A percentile compares a stretch with the other conserved stretches of the same genome.
Conservation (phyloP, 2,797 vertebrate species). For the Myotis daubentonii region DNA sequence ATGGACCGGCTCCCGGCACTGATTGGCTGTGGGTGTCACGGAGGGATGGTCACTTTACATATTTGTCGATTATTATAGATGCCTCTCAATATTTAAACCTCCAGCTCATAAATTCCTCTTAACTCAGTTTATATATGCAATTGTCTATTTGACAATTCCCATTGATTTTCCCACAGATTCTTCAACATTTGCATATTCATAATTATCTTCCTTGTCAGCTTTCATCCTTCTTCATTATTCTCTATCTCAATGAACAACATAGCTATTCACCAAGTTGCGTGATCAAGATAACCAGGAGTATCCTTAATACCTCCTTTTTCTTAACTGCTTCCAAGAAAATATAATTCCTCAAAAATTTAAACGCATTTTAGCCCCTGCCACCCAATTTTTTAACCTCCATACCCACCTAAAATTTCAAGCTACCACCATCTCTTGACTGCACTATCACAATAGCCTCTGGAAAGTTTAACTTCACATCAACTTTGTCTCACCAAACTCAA, state of each 20-base stretch:
- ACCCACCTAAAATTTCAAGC: neutral
- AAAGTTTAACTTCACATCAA: neutral
- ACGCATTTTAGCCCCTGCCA: neutral
- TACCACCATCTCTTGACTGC: neutral
- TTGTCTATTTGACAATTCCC: neutral
- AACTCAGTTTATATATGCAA: neutral
- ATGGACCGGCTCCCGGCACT: too few species aligned
- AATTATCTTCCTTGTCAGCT: neutral
- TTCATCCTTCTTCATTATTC: neutral
- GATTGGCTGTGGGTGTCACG: too few species aligned
- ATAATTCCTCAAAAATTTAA: neutral
- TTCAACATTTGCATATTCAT: neutral
- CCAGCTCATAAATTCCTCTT: neutral
- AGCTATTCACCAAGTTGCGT: neutral
- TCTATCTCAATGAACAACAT: neutral
- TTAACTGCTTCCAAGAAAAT: neutral
- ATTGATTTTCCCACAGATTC: neutral
- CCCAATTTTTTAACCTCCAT: neutral
- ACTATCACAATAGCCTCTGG: neutral
- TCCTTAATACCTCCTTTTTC: neutral
- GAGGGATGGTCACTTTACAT: too few species aligned
- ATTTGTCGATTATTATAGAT: neutral
- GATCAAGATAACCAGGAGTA: neutral
- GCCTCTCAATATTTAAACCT: neutral
- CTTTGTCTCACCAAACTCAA: neutral